Base-by-base conservation (phyloP, 2,797 vertebrate genomes). In the Anabacerthia variegaticeps region DNA sequence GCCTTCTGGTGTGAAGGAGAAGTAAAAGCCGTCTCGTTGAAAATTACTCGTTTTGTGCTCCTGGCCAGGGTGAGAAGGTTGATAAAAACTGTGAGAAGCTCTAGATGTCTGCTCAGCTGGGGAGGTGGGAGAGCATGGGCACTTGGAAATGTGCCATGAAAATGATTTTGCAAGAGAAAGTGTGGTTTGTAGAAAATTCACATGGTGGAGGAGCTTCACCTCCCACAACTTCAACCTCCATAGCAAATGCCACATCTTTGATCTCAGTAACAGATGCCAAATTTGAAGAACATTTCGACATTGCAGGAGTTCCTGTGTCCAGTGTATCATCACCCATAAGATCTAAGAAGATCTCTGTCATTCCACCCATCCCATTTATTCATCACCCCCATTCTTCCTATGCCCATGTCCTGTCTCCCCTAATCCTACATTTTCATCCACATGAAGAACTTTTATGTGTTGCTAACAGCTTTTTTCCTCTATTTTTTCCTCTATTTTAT, bases 1-100 rank as follows among this genome's bases (percentile, higher is more conserved):
- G 93, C 92, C 93, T 95, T 94, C 2, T 59, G 84, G 39, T 39
- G 43, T 12, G 85, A 95, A 96, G 87, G 78, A 94, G 95, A 97
- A 97, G 95, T 94, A 92, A 93, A 93, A 96, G 78, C 27, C 0
- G 0, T 27, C 77, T 71, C 58, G 48, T 39, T 75, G 74, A 94
- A 76, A 67, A n/a, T 12, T 69, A 27, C 73, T 87, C 86, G 61
- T 92, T 73, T 48, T 66, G 22, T 44, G 46, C 36, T 55, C 84
- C 85, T 68, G 74, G 65, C 66, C 46, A 23, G 32, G 24, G 27
- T 27, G 51, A 79, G 44, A 84, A 77, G 19, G 48, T 7, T 68
- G 82, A 71, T n/a, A 76, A 68, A 89, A 91, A 48, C 16, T 2
- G 1, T 19, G 48, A 89, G 76, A 85, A 67, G 37, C n/a, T 32